Evolutionary conservation across 2,888 invertebrate species (phyloP).

Genomic region (Smittia sp.): DNA sequence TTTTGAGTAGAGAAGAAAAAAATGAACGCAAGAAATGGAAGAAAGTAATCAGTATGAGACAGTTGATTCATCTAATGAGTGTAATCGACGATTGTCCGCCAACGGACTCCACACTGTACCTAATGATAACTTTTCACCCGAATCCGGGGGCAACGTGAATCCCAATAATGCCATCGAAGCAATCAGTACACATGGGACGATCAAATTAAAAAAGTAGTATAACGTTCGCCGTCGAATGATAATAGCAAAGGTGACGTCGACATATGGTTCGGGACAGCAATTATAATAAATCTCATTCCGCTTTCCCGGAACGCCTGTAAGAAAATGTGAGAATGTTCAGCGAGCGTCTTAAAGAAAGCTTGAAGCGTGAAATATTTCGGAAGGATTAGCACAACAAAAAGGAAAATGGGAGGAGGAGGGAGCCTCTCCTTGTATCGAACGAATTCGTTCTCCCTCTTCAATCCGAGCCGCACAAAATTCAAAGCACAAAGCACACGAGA

Average conservation of each 20-base stretch:
- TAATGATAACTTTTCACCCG: constrained; percentile 97
- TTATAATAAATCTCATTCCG: constrained; percentile 93
- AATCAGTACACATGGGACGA: constrained; percentile 98
- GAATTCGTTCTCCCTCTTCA: background rate
- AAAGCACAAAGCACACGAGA: background rate
- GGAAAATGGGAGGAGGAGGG: background rate
- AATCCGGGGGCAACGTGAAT: constrained; percentile 98
- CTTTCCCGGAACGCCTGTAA: constrained; percentile 85
- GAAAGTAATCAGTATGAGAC: constrained; percentile 5
- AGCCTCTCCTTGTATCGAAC: background rate
- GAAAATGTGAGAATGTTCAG: background rate
- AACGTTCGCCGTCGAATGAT: constrained; percentile 94
- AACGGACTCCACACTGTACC: constrained; percentile 61
- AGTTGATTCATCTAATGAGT: constrained; percentile 21
- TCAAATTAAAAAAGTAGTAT: constrained; percentile 99
- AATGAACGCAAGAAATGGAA: constrained; percentile 24
- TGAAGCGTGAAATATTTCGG: background rate
- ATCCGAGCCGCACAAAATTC: background rate
- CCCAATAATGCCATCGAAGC: constrained; percentile 98
- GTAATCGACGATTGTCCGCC: background rate
- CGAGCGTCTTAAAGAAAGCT: background rate
- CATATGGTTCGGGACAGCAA: constrained; percentile 97
- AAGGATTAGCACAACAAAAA: constrained; percentile 3
- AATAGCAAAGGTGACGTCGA: constrained; percentile 96
- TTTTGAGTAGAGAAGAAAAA: background rate